Evolutionary conservation across 2,888 invertebrate species (phyloP), one percentile per base, ranked within the genome.

Genomic region (Protonemura montana): DNA sequence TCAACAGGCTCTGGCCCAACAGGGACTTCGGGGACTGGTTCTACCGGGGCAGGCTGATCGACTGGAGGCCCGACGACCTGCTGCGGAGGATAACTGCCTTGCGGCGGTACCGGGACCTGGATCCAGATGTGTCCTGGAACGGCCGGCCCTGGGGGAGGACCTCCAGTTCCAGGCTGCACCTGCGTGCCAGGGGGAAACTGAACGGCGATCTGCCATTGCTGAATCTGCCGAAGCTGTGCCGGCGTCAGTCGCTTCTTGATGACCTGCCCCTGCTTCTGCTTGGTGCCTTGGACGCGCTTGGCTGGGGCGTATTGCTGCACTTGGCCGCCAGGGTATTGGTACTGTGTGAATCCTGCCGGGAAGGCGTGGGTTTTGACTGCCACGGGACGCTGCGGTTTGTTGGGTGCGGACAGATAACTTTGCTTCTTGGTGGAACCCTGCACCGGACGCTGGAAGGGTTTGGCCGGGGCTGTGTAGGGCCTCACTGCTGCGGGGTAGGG

Each of bases 201-300:
- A 28, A 90, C 89, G 0, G 89, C 89, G 25, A 90, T 88, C 86
- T 90, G 90, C 88, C 89, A 89, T 87, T 90, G 90, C 86, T 90
- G 90, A 25, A 90, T 88, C 85, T 89, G 89, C 13, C 89, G 83
- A 30, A 42, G 83, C 59, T 84, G 78, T 27, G 28, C 59, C 3
- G 84, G 59, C n/a, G 59, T 83, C 81, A 78, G 78, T 13, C 26
- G 82, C 59, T 59, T 59, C 59, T 59, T 59, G 59, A 21, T 59
- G 59, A 59, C 59, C 59, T 59, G 59, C 59, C 16, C 59, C 35
- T 35, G 35, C 35, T 35, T 35, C 10, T 35, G 35, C 10, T 35
- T 35, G 35, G 5, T 35, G 35, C 3, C 35, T 35, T 35, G 35
- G 35, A 35, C 35, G 35, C 35, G 35, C 35, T 35, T 35, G 3